Evolutionary conservation across 2,797 vertebrate genomes (phyloP).

Genomic region (Pipistrellus kuhlii): DNA sequence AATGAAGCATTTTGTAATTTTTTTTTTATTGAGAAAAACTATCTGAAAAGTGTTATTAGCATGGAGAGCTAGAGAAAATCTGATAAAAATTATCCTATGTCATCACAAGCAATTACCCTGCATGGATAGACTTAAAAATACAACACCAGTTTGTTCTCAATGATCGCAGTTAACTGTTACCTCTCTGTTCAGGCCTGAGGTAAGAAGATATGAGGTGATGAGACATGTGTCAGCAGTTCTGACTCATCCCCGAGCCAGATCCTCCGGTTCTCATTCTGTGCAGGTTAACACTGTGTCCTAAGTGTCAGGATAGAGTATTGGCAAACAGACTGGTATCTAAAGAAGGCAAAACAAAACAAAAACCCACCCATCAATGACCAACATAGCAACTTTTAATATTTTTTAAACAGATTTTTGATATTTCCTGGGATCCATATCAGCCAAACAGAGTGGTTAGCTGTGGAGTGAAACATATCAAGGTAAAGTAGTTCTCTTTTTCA

Average conservation of each 20-base stretch:
- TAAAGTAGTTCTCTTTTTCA: conserved; percentile 83
- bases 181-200: background rate
- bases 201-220: background rate
- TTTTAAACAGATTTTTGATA: conserved; percentile 95
- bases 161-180: background rate
- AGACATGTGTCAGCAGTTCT: background rate
- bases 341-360: conserved; percentile 24
- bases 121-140: background rate
- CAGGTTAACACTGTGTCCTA: background rate
- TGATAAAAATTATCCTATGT: conserved; percentile 13
- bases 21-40: conserved; percentile 29
- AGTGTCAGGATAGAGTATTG: background rate
- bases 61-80: background rate
- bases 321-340: background rate
- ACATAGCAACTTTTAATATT: conserved; percentile 73
- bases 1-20: conserved; percentile 31
- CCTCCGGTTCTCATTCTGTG: background rate
- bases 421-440: conserved; percentile 95
- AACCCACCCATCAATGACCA: conserved; percentile 46
- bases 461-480: conserved; percentile 99
- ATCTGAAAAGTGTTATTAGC: conserved; percentile 4
- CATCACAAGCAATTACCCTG: background rate
- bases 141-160: background rate
- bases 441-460: conserved; percentile 95
- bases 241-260: background rate